These are phyloP conservation scores for Cerastis rubricosa DNA, from an alignment of 2,888 invertebrate genomes.

Conservation along the genomic window DNA sequence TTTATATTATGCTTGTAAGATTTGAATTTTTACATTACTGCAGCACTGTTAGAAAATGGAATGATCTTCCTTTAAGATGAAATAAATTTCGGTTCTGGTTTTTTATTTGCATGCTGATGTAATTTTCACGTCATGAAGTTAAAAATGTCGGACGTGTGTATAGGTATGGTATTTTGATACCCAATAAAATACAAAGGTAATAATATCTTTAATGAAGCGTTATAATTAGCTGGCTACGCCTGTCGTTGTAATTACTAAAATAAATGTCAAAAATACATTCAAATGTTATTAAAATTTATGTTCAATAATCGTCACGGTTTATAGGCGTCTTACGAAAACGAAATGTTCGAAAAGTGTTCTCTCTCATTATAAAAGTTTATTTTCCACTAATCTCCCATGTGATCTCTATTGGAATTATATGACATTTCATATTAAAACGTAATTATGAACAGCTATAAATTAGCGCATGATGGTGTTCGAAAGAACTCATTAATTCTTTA, in stretches of 20 bases:
- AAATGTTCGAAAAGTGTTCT: conserved; percentile 49
- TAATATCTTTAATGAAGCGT: conserved; percentile 38
- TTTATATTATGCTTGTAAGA: too few species aligned
- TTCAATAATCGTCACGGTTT: conserved; percentile 61
- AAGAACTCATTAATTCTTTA: conserved; percentile 73
- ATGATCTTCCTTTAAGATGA: neutral
- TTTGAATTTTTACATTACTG: too few species aligned
- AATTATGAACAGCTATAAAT: conserved; percentile 71
- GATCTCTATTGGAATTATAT: conserved; percentile 68
- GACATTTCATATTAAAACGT: conserved; percentile 65
- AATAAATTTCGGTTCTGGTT: neutral
- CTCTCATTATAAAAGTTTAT: conserved; percentile 62
- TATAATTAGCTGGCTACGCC: conserved; percentile 41
- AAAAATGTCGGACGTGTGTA: neutral
- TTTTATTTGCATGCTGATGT: neutral
- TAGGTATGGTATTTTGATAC: conserved; percentile 11
- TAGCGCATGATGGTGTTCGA: conserved; percentile 71
- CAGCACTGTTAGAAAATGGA: too few species aligned
- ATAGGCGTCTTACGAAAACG: conserved; percentile 46
- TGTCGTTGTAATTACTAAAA: conserved; percentile 44
- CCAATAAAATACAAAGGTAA: conserved; percentile 36
- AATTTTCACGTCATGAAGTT: neutral
- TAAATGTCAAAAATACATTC: conserved; percentile 55
- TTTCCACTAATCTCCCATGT: conserved; percentile 61
- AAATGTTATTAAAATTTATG: conserved; percentile 59